These are phyloP conservation scores for Drosophila kuntzei DNA, from an alignment of 2,888 invertebrate species.

Conservation along the genomic window DNA sequence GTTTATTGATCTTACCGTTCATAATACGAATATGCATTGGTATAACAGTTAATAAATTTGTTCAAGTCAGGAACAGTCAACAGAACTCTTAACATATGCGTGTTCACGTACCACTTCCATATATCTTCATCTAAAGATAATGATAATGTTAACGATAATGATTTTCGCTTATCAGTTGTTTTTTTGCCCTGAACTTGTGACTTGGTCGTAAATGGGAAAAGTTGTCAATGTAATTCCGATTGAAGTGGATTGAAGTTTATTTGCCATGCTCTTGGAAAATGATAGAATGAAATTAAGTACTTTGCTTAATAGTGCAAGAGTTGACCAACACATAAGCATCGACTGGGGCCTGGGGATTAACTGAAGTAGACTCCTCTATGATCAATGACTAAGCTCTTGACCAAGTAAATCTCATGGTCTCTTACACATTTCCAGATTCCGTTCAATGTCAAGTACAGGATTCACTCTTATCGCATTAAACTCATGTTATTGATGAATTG, in stretches of 20 bases:
- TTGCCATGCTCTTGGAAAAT: conserved; percentile 4
- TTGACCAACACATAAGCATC: background rate
- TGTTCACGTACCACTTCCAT: conserved; percentile 11
- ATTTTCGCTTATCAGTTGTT: conserved; percentile 29
- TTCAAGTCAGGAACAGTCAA: conserved; percentile 17
- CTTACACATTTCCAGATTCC: conserved; percentile 4
- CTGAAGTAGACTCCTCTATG: conserved; percentile 13
- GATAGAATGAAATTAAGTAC: background rate
- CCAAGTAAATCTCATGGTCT: background rate
- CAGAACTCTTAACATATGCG: background rate
- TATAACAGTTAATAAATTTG: conserved; percentile 12
- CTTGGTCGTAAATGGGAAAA: conserved; percentile 5
- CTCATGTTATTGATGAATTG: too few relatives aligned
- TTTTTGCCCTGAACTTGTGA: conserved; percentile 27
- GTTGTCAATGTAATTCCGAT: background rate
- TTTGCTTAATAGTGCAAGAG: background rate
- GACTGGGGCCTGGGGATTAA: conserved; percentile 22
- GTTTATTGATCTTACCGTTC: conserved; percentile 32
- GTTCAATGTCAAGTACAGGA: conserved; percentile 17
- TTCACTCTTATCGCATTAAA: conserved; percentile 23
- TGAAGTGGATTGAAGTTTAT: conserved; percentile 6
- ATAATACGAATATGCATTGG: conserved; percentile 14
- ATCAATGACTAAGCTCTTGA: conserved; percentile 3
- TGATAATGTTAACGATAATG: conserved; percentile 15
- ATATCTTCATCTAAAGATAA: background rate